These are phyloP conservation scores for Drosophila kohkoa DNA, from an alignment of 1,140 invertebrate species.

Conservation along the genomic window DNA sequence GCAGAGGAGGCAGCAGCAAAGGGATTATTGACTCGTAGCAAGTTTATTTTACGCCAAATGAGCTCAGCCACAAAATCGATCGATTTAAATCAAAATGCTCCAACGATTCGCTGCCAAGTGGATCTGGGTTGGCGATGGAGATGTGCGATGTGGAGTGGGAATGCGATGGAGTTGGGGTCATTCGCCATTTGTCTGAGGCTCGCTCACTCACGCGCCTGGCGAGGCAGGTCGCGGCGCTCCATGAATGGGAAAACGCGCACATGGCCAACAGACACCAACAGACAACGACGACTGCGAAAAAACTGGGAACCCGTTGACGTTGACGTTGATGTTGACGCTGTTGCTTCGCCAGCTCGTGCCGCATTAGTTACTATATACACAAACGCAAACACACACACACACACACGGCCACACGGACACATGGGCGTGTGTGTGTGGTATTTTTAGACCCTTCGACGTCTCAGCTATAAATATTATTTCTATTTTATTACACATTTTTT, in stretches of 20 bases:
- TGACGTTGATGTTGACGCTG: slow-evolving; percentile 39
- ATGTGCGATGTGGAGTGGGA: background rate
- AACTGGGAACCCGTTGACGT: slow-evolving; percentile 45
- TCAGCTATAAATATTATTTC: slow-evolving; percentile 83
- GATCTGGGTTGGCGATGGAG: slow-evolving; percentile 13
- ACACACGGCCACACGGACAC: background rate
- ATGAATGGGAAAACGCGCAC: slow-evolving; percentile 76
- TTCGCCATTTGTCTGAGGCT: slow-evolving; percentile 35
- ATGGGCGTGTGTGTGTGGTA: slow-evolving; percentile 18
- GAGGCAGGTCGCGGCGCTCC: slow-evolving; percentile 67
- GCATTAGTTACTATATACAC: slow-evolving; percentile 13
- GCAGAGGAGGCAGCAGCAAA: slow-evolving; percentile 37
- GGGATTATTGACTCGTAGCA: slow-evolving; percentile 78
- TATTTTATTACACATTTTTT: slow-evolving; percentile 83
- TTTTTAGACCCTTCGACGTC: slow-evolving; percentile 81
- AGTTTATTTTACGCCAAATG: slow-evolving; percentile 83
- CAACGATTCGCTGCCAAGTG: slow-evolving; percentile 46
- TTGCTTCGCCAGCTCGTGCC: slow-evolving; percentile 45
- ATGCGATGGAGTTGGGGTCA: slow-evolving; percentile 31
- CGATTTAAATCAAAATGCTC: slow-evolving; percentile 75
- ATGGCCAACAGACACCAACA: slow-evolving; percentile 54
- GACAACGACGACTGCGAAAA: slow-evolving; percentile 10
- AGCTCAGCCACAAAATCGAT: slow-evolving; percentile 79
- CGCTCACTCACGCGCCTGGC: slow-evolving; percentile 12
- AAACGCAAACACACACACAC: background rate